phyloP scores from a whole-genome alignment of 1,140 invertebrate genomes.

The Tribolium castaneum region DNA sequence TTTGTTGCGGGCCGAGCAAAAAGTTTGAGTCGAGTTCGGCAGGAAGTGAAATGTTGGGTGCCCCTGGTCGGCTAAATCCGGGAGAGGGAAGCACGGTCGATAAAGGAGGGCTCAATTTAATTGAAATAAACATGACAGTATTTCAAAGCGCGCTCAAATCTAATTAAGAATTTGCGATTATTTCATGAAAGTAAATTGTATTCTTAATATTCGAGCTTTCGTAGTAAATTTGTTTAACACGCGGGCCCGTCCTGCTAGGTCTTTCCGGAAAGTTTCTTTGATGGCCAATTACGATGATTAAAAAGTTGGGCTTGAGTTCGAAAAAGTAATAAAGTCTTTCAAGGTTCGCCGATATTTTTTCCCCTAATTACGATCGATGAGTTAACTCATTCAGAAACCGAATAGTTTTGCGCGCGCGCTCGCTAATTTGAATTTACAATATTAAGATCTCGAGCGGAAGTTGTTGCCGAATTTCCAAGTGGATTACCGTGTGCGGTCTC shows the following conservation, averaged over 20 bases:
- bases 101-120: slow-evolving; percentile 51
- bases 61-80: neutral
- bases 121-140: slow-evolving; percentile 56
- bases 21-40: too few relatives aligned
- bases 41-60: neutral
- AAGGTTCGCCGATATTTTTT: neutral
- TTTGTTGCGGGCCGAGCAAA: too few relatives aligned
- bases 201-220: slow-evolving; percentile 41
- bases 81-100: slow-evolving; percentile 10
- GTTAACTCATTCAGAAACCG: neutral
- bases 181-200: slow-evolving; percentile 49
- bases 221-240: slow-evolving; percentile 42
- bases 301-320: slow-evolving; percentile 24
- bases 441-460: slow-evolving; percentile 25
- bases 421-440: slow-evolving; percentile 1
- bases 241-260: neutral
- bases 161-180: slow-evolving; percentile 53
- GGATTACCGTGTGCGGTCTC: slow-evolving; percentile 18
- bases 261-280: slow-evolving; percentile 39
- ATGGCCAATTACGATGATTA: slow-evolving; percentile 46
- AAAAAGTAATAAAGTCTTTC: neutral
- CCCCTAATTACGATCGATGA: neutral
- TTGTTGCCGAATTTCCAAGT: slow-evolving; percentile 25
- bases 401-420: neutral
- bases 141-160: slow-evolving; percentile 49